A percentile compares a stretch with the other conserved stretches of the same genome.
These are phyloP conservation scores for Kryptopterus vitreolus DNA, from an alignment of 2,797 vertebrate genomes.

Conservation along the genomic window DNA sequence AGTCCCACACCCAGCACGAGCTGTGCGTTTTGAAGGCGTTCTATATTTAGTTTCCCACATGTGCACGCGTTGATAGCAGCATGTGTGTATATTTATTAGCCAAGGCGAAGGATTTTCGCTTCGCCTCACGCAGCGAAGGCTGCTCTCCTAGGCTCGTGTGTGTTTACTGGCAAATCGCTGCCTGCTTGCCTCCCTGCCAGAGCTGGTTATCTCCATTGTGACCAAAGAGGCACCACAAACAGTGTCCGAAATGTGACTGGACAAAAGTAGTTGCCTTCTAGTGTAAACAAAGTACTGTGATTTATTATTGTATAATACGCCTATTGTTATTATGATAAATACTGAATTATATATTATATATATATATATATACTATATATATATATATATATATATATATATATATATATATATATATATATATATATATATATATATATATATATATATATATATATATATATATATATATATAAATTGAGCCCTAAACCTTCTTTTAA, in stretches of 20 bases:
- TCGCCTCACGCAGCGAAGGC: slow-evolving; percentile 33
- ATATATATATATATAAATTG: no score
- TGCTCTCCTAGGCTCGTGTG: slow-evolving; percentile 8
- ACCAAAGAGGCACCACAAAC: slow-evolving; percentile 42
- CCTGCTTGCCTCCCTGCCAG: slow-evolving; percentile 8
- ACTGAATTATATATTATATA: no score
- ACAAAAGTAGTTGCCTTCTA: no score
- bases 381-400: no score
- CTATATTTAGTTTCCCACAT: slow-evolving; percentile 45
- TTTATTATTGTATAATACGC: no score
- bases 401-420: no score
- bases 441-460: no score
- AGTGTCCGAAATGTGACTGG: slow-evolving; percentile 30
- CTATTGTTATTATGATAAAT: no score
- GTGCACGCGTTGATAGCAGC: slow-evolving; percentile 42
- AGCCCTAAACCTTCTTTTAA: no score
- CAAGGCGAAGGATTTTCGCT: slow-evolving; percentile 45
- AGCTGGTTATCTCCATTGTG: slow-evolving; percentile 39
- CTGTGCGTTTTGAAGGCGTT: slow-evolving; percentile 34
- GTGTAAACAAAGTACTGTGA: no score
- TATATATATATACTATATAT: no score
- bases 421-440: no score
- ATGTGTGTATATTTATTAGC: slow-evolving; percentile 53
- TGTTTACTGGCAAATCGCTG: slow-evolving; percentile 38
- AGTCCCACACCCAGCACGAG: slow-evolving; percentile 18